phyloP scores from a whole-genome alignment of 2,113 vertebrate genomes.

The Oxygymnocypris stewartii region DNA sequence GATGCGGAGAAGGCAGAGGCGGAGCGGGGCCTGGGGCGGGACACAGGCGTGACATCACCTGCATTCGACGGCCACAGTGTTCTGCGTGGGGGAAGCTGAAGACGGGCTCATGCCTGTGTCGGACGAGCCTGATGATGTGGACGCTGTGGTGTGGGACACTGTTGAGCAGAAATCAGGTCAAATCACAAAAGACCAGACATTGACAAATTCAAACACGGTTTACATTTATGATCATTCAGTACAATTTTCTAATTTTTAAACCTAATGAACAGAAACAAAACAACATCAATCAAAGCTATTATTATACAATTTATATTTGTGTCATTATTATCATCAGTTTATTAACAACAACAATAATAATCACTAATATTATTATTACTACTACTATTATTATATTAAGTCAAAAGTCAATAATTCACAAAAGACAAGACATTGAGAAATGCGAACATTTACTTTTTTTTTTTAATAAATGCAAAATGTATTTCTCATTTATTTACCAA shows the following conservation, averaged over 20 bases:
- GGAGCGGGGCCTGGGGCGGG: slow-evolving; percentile 38
- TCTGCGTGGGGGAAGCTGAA: slow-evolving; percentile 92
- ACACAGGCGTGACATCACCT: slow-evolving; percentile 87
- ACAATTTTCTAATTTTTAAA: neutral
- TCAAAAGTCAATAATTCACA: no score
- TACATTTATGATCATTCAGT: neutral
- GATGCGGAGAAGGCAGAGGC: slow-evolving; percentile 72
- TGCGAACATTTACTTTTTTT: no score
- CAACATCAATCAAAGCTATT: neutral
- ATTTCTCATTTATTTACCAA: no score
- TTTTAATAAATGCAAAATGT: no score
- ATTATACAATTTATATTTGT: neutral
- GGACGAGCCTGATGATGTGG: slow-evolving; percentile 94
- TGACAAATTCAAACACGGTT: neutral
- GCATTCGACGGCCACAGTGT: slow-evolving; percentile 94
- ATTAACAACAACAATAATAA: no score
- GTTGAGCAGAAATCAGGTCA: slow-evolving; percentile 30
- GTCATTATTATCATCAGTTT: no score
- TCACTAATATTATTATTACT: no score
- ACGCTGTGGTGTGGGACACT: slow-evolving; percentile 92
- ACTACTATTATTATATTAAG: no score
- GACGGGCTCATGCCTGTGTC: slow-evolving; percentile 97
- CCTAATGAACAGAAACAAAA: neutral
- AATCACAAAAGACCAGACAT: neutral
- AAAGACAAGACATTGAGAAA: no score